A percentile compares a stretch with the other conserved stretches of the same genome.
phyloP scores from a whole-genome alignment of 2,888 invertebrate genomes.

The Drosophila barbarae region DNA sequence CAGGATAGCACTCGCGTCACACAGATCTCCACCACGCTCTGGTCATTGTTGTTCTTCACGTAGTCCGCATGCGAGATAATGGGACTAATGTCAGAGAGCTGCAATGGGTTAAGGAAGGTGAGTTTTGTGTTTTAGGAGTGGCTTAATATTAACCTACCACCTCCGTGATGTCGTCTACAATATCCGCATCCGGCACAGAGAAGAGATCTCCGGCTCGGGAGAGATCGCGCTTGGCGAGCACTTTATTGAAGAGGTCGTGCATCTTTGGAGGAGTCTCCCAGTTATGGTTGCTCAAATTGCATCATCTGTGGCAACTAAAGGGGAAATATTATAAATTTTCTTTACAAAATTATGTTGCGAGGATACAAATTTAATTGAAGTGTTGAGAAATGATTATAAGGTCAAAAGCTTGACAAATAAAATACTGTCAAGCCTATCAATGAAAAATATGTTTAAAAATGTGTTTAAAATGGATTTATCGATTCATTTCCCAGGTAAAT shows the following conservation, averaged over 20 bases:
- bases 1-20: slow-evolving; percentile 94
- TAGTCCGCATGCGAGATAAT: slow-evolving; percentile 92
- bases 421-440: too few species aligned
- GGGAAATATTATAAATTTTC: background rate
- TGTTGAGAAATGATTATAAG: background rate
- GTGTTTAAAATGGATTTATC: background rate
- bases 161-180: slow-evolving; percentile 90
- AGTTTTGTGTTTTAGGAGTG: background rate
- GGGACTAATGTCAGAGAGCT: slow-evolving; percentile 87
- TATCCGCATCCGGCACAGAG: slow-evolving; percentile 90
- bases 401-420: background rate
- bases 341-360: slow-evolving; percentile 19
- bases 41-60: slow-evolving; percentile 92
- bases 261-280: slow-evolving; percentile 80
- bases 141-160: slow-evolving; percentile 82
- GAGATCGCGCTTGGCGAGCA: slow-evolving; percentile 92
- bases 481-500: too few species aligned
- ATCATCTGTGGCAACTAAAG: slow-evolving; percentile 54
- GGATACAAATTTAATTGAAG: background rate
- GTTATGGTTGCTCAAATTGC: slow-evolving; percentile 38
- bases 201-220: slow-evolving; percentile 95
- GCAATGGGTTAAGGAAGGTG: background rate
- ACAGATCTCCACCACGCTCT: slow-evolving; percentile 96
- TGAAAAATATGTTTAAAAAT: background rate
- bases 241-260: slow-evolving; percentile 95